phyloP scores from a whole-genome alignment of 2,888 invertebrate genomes.

The Tinea pellionella region DNA sequence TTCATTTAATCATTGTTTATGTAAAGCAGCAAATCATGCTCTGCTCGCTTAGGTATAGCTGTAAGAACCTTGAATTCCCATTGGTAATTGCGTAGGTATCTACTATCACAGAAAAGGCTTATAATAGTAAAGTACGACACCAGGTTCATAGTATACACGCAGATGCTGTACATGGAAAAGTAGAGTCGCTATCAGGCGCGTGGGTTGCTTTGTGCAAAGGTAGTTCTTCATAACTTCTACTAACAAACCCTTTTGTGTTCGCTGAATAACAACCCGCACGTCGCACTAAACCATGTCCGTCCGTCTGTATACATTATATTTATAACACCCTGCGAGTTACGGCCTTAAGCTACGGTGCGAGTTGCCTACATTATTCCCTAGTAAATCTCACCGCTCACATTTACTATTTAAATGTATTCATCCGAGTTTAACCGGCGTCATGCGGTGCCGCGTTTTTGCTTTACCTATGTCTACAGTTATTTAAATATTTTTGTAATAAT shows the following conservation, averaged over 20 bases:
- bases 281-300: constrained; percentile 52
- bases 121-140: constrained; percentile 3
- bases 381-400: constrained; percentile 60
- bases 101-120: background rate
- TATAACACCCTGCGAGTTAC: constrained; percentile 54
- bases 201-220: constrained; percentile 35
- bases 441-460: constrained; percentile 13
- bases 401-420: constrained; percentile 70
- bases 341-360: constrained; percentile 32
- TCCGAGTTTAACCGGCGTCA: constrained; percentile 51
- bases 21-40: background rate
- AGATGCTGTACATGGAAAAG: constrained; percentile 2
- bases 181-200: constrained; percentile 29
- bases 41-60: background rate
- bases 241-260: constrained; percentile 65
- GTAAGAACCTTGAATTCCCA: background rate
- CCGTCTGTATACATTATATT: constrained; percentile 37
- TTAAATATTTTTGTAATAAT: constrained; percentile 60
- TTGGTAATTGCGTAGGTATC: constrained; percentile 4
- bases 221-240: constrained; percentile 58
- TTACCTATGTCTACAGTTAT: constrained; percentile 27
- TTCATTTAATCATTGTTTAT: background rate
- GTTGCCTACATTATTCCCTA: constrained; percentile 51
- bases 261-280: constrained; percentile 42
- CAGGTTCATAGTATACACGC: background rate